Conservation (phyloP, 2,113 vertebrate genomes). For the Pelvicachromis taeniatus region DNA sequence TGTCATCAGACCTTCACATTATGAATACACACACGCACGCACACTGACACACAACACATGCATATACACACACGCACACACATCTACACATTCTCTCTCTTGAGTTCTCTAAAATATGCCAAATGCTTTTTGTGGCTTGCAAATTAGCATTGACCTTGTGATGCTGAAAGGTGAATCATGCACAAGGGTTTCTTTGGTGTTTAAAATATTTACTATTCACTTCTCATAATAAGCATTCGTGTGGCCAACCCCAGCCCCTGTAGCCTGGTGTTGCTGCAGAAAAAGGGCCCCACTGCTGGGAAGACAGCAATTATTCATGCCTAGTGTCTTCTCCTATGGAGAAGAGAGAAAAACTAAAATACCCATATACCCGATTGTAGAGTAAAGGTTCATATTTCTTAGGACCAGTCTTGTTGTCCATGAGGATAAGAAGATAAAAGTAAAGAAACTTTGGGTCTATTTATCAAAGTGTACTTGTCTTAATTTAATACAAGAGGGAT, state of each 20-base stretch:
- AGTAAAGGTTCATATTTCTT: conserved; percentile 13
- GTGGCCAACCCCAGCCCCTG: conserved; percentile 39
- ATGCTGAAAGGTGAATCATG: conserved; percentile 64
- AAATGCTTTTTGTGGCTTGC: conserved; percentile 69
- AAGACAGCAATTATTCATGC: conserved; percentile 69
- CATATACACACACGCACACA: background rate
- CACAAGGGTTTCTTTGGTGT: conserved; percentile 58
- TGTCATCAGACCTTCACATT: conserved; percentile 47
- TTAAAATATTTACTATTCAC: conserved; percentile 74
- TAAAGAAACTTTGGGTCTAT: conserved; percentile 4
- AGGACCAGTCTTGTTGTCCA: background rate
- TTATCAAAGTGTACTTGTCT: background rate
- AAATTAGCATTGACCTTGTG: conserved; percentile 74
- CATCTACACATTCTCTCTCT: background rate
- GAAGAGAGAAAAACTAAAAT: conserved; percentile 30
- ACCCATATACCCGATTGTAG: background rate
- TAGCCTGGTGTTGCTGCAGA: conserved; percentile 33
- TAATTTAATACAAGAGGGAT: background rate
- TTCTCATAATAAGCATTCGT: conserved; percentile 64
- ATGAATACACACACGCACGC: background rate
- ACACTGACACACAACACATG: background rate
- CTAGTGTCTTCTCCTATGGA: conserved; percentile 36
- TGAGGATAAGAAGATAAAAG: background rate
- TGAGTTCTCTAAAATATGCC: conserved; percentile 52
- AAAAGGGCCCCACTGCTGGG: conserved; percentile 50